Evolutionary conservation across 1,140 invertebrate species (phyloP).

Genomic region (Diorhabda sublineata): DNA sequence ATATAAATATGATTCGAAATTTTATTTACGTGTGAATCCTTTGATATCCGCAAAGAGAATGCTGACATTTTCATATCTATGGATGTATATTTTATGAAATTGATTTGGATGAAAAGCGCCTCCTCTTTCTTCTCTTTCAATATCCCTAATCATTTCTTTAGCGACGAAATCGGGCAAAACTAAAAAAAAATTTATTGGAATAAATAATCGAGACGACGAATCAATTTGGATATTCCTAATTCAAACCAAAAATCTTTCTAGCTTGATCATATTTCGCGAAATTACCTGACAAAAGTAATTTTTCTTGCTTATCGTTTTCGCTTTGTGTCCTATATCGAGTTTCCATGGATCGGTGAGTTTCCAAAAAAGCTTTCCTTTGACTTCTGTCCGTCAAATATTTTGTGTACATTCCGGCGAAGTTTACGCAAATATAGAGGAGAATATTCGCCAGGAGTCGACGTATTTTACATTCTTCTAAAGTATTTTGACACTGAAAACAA

Average conservation of each 20-base stretch:
- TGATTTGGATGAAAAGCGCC: conserved; percentile 73
- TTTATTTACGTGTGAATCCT: conserved; percentile 82
- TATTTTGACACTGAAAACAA: conserved; percentile 20
- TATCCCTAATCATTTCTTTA: conserved; percentile 88
- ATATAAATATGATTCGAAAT: not conserved
- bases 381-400: conserved; percentile 94
- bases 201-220: not conserved
- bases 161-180: conserved; percentile 95
- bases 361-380: conserved; percentile 92
- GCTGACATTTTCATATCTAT: conserved; percentile 94
- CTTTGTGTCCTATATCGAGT: conserved; percentile 88
- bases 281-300: conserved; percentile 76
- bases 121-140: conserved; percentile 71
- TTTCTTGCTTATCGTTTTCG: conserved; percentile 94
- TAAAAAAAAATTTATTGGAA: conserved; percentile 46
- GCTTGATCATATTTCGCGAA: not conserved
- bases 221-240: not conserved
- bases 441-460: conserved; percentile 71
- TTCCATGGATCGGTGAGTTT: conserved; percentile 92
- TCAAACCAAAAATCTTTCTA: not conserved
- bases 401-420: conserved; percentile 93
- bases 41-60: conserved; percentile 99
- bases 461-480: conserved; percentile 53
- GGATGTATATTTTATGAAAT: conserved; percentile 97
- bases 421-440: conserved; percentile 80